Evolutionary conservation across 37 sponge, comb jelly and placozoan species (phyloP), one percentile per base, ranked within the genome.

Genomic region (Crambe crambe): DNA sequence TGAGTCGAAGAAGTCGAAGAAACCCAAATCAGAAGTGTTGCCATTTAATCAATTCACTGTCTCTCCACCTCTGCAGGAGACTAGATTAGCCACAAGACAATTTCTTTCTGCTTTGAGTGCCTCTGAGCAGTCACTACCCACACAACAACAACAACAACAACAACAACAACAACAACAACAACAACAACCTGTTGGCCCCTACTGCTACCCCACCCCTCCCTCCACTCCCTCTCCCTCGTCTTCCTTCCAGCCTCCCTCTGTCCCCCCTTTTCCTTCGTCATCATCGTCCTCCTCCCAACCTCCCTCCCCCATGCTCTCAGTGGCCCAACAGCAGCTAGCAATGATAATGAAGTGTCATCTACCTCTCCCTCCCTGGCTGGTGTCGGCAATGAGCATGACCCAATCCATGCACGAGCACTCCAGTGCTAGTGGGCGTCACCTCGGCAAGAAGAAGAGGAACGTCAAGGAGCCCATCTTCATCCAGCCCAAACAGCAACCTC

Each of bases 351-450:
- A 76, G 43, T 78, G 85, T 70, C 78, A 70, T 6, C 78, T 85
- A 0, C 71, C 79, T 12, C 85, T 85, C n/a, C 85, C 85, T 35
- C 22, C 15, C 6, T 85, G 85, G 85, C 38, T 85, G 70, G 78
- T 85, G 78, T 25, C 71, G 8, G 43, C 78, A 42, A 85, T 85
- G 85, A 44, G 26, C 51, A 37, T 23, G 20, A 71, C 70, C 5
- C 85, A 85, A 58, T 42, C 77, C n/a, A 60, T n/a, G 42, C 31
- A 9, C 21, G 72, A 58, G 25, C 71, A 80, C 43, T 42, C 31
- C 34, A 40, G 60, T 18, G 54, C 68, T 25, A 36, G 40, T 20
- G 61, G 59, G 0, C 0, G 10, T 2, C 44, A 42, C 23, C 59
- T 68, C 42, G 34, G 30, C 25, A 82, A 82, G 72, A 80, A 80